Conservation (phyloP, 1,140 invertebrate genomes). For the Elymnias hypermnestra region DNA sequence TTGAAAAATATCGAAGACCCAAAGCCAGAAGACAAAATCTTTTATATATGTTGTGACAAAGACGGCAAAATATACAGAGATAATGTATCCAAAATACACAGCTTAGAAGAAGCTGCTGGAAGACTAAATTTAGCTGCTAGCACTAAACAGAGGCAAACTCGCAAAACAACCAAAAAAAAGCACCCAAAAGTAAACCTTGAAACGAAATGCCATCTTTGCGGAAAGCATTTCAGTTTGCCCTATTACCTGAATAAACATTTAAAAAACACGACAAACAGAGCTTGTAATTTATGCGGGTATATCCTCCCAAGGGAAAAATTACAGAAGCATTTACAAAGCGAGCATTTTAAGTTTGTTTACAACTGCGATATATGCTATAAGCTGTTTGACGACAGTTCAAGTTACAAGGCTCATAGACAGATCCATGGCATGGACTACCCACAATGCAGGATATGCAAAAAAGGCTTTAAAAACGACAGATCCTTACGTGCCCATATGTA, state of each 20-base stretch:
- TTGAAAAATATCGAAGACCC: constrained; percentile 18
- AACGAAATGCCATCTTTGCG: constrained; percentile 44
- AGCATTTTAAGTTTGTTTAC: constrained; percentile 24
- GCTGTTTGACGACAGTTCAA: constrained; percentile 24
- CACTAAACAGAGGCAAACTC: too few relatives aligned
- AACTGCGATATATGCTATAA: constrained; percentile 37
- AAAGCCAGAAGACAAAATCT: constrained; percentile 27
- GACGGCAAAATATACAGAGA: constrained; percentile 29
- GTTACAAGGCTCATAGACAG: constrained; percentile 24
- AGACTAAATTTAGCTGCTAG: too few relatives aligned
- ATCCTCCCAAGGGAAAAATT: constrained; percentile 31
- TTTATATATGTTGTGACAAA: constrained; percentile 35
- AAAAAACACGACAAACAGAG: constrained; percentile 34
- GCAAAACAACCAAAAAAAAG: too few relatives aligned
- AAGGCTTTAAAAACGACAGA: constrained; percentile 35
- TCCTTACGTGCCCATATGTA: constrained; percentile 41
- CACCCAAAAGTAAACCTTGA: constrained; percentile 1
- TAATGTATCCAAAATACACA: constrained; percentile 11
- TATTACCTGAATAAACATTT: constrained; percentile 53
- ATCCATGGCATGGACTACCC: constrained; percentile 18
- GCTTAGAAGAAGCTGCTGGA: constrained; percentile 15
- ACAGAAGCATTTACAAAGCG: constrained; percentile 29
- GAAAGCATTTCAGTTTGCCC: constrained; percentile 39
- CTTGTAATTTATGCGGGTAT: constrained; percentile 33
- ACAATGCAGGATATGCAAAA: constrained; percentile 36